Evolutionary conservation across 2,888 invertebrate genomes (phyloP).

Genomic region (Eremobia ochroleuca): DNA sequence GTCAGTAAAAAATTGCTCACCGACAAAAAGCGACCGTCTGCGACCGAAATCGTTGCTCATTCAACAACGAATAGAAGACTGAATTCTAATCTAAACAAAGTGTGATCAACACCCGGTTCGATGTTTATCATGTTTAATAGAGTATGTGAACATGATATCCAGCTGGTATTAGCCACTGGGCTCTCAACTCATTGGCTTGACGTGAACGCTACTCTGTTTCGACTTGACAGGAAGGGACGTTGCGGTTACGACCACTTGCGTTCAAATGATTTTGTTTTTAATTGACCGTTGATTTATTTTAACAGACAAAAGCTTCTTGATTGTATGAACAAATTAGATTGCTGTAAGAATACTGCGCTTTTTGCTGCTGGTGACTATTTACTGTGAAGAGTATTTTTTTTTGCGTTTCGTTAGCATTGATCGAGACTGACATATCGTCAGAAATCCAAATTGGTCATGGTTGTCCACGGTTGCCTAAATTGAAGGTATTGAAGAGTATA

Average conservation of each 20-base stretch:
- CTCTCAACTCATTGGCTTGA: constrained; percentile 79
- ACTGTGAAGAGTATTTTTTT: constrained; percentile 4
- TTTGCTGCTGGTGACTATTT: constrained; percentile 20
- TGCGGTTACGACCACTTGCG: constrained; percentile 67
- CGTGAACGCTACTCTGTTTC: constrained; percentile 69
- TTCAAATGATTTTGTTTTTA: constrained; percentile 66
- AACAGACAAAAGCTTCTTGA: constrained; percentile 52
- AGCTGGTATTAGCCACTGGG: constrained; percentile 74
- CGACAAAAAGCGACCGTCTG: neutral
- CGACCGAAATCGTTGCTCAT: constrained; percentile 44
- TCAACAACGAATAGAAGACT: constrained; percentile 49
- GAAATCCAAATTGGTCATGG: neutral
- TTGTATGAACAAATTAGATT: constrained; percentile 40
- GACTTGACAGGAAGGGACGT: constrained; percentile 71
- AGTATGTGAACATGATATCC: constrained; percentile 84
- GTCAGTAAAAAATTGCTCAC: neutral
- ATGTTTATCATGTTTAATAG: constrained; percentile 80
- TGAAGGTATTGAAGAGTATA: neutral
- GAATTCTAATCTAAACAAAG: constrained; percentile 65
- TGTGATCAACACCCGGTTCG: constrained; percentile 79
- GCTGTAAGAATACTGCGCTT: constrained; percentile 22
- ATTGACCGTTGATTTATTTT: constrained; percentile 58
- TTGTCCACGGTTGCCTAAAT: neutral
- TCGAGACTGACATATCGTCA: constrained; percentile 21
- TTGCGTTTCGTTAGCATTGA: neutral